Conservation (phyloP, 1,140 invertebrate species). For the Carposina sasakii region DNA sequence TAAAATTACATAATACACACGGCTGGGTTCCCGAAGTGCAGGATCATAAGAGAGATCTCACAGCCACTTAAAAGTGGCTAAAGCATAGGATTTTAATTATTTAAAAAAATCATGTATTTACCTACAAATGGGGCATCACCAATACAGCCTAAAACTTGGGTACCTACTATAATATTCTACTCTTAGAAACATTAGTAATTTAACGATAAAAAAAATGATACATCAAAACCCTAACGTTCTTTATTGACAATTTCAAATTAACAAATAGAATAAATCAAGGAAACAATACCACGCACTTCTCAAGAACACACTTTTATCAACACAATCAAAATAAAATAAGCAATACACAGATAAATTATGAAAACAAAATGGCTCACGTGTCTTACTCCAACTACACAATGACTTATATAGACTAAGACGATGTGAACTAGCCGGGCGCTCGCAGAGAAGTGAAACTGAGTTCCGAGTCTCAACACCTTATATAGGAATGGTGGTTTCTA, state of each 20-base stretch:
- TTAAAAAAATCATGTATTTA: no score
- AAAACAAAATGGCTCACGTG: constrained; percentile 2
- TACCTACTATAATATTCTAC: no score
- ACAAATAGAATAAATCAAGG: background rate
- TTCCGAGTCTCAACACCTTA: background rate
- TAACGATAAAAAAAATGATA: background rate
- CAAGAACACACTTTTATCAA: background rate
- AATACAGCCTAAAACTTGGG: no score
- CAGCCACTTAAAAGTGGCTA: no score
- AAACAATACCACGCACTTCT: background rate
- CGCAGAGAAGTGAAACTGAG: background rate
- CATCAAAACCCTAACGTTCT: background rate
- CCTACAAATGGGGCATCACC: no score
- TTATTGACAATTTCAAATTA: background rate
- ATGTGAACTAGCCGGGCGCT: background rate
- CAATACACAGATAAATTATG: background rate
- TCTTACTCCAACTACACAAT: background rate
- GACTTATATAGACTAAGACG: background rate
- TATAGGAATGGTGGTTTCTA: background rate
- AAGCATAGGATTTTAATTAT: no score
- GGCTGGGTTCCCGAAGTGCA: no score
- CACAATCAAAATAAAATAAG: background rate
- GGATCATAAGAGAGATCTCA: no score
- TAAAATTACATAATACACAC: no score
- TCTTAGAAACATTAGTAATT: background rate